Evolutionary conservation across 1,140 invertebrate species (phyloP), one percentile per base, ranked within the genome.

Genomic region (Thaumetopoea pityocampa): DNA sequence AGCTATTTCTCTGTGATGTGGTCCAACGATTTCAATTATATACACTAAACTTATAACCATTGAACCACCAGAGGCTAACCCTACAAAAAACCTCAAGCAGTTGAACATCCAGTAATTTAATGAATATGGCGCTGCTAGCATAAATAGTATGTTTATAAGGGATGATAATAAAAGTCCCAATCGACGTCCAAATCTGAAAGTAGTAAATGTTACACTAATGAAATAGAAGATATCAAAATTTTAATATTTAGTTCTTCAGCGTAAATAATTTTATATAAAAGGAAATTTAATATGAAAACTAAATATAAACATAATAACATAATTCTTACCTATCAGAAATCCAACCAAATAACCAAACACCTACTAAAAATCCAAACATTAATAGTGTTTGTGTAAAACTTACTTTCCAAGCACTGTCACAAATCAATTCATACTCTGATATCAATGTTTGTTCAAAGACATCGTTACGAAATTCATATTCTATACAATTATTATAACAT

Each of bases 161-260:
- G 42, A 30, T 0, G 67, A 55, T 9, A 51, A 18, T 7, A 66
- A 29, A 5, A 70, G 12, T 4, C 57, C 58, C 1, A 30, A 44
- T 0, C 67, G 59, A 4, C 71, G 64, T 0, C 71, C 71, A 24
- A 37, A 71, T 44, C 71, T 76, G 46, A 9, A 70, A 68, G 26
- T 8, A 26, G 2, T 8, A 27, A 17, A 14, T 19, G 14, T 14
- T 22, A 18, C 6, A 36, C 11, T 1, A 42, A 7, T 36, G 28
- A 38, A 29, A 4, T 7, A 27, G 14, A 9, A 23, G n/a, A n/a
- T n/a, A n/a, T n/a, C n/a, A n/a, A n/a, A n/a, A n/a, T n/a, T n/a
- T n/a, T n/a, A n/a, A n/a, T n/a, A n/a, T n/a, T n/a, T n/a, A n/a
- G n/a, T n/a, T n/a, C n/a, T n/a, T n/a, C n/a, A n/a, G n/a, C n/a